phyloP scores from a whole-genome alignment of 2,888 invertebrate genomes.

The Patella caerulea region DNA sequence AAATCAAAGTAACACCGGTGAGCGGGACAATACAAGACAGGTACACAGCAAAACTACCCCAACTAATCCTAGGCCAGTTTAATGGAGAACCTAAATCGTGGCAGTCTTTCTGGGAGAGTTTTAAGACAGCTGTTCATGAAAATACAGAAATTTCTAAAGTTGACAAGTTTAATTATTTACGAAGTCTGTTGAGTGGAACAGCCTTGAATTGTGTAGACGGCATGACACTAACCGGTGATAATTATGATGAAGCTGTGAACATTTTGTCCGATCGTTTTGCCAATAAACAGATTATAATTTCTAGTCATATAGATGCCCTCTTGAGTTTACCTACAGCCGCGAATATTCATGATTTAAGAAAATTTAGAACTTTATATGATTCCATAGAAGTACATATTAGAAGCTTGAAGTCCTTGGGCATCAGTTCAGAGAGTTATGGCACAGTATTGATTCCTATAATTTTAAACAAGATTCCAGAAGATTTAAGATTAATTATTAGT shows the following conservation, averaged over 20 bases:
- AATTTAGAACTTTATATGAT: neutral
- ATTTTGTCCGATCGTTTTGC: neutral
- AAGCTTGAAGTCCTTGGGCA: neutral
- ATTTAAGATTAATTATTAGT: no score
- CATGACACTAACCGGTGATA: neutral
- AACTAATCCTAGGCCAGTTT: neutral
- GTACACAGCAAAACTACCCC: neutral
- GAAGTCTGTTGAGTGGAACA: neutral
- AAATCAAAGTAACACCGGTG: no score
- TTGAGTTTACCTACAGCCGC: neutral
- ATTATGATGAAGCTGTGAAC: constrained; percentile 1
- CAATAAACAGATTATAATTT: neutral
- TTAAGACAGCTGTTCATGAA: neutral
- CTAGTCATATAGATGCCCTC: neutral
- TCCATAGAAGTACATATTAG: neutral
- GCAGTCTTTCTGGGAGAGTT: neutral
- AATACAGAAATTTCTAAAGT: neutral
- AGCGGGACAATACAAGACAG: no score
- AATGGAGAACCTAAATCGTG: neutral
- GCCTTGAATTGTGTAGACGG: neutral
- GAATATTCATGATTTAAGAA: neutral
- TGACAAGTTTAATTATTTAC: constrained; percentile 3
- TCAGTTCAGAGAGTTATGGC: neutral
- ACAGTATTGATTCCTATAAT: neutral
- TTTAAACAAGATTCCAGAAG: neutral